phyloP scores from a whole-genome alignment of 2,888 invertebrate species.

The Cancer borealis region DNA sequence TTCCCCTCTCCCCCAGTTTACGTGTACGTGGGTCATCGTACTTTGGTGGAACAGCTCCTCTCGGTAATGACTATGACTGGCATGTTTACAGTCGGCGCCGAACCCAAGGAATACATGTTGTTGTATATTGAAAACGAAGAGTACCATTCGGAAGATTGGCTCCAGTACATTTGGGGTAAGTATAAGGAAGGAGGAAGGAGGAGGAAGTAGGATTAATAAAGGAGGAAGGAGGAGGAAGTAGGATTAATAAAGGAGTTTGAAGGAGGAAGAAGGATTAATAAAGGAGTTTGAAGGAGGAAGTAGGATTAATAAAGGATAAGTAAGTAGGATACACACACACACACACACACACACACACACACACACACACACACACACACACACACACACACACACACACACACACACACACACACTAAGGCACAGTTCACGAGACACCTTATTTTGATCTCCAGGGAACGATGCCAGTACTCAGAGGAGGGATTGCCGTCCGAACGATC shows the following conservation, averaged over 20 bases:
- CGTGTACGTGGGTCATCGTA: constrained; percentile 74
- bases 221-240: too few species aligned
- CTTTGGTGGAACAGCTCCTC: constrained; percentile 46
- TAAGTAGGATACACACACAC: too few species aligned
- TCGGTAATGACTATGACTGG: constrained; percentile 74
- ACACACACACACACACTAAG: not conserved
- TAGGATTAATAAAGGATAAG: too few species aligned
- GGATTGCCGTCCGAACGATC: constrained; percentile 39
- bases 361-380: too few species aligned
- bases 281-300: too few species aligned
- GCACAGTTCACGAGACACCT: not conserved
- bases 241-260: too few species aligned
- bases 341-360: too few species aligned
- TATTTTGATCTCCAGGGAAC: not conserved
- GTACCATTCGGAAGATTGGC: constrained; percentile 68
- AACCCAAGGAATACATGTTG: constrained; percentile 70
- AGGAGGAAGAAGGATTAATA: too few species aligned
- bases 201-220: too few species aligned
- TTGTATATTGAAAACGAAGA: constrained; percentile 75
- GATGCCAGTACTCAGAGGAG: not conserved
- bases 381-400: not conserved
- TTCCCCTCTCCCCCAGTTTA: constrained; percentile 66
- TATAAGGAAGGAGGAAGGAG: not conserved
- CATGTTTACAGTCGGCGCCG: constrained; percentile 54
- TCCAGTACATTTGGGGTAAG: constrained; percentile 72